Evolutionary conservation across 2,113 vertebrate genomes (phyloP), one percentile per base, ranked within the genome.

Genomic region (Panurus biarmicus): DNA sequence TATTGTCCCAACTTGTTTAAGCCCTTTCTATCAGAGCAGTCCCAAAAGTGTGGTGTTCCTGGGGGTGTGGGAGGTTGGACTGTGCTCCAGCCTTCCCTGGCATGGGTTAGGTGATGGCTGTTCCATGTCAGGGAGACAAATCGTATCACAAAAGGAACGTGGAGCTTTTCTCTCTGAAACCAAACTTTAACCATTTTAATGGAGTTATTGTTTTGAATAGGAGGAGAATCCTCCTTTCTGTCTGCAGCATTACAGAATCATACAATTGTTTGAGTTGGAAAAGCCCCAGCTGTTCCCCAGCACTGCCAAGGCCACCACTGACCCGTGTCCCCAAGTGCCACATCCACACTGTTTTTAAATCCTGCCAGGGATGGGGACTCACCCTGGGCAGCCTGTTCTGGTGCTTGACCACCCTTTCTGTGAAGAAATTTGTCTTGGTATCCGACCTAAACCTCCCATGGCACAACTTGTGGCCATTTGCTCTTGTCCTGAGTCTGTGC

Each of bases 111-210:
- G 7, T 38, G 44, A 16, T 33, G 44, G 21, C 48, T 14, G 10
- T 21, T 75, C 1, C 0, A 1, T n/a, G 13, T 9, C 1, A 2
- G 61, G n/a, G 29, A 47, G 24, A 35, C 2, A 5, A 33, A 23
- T 47, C 0, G 0, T 26, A 17, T 29, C 10, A 35, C 7, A 12
- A 80, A 48, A 57, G 7, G 2, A 62, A 62, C 6, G 22, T 17
- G 19, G 7, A 51, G 9, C 21, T 80, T 73, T 67, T 56, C 35
- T 35, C 28, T 29, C 16, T 56, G 19, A 48, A 69, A 13, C 4
- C 7, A 35, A 67, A 33, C 6, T 66, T 79, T 3, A 29, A 62
- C 26, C 9, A 12, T 44, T 42, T 58, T 35, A 3, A 29, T 42
- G 8, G 40, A 35, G 7, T 76, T 83, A 11, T 6, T 64, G 6